Evolutionary conservation across 2,113 vertebrate genomes (phyloP), one percentile per base, ranked within the genome.

Genomic region (Micronycteris hirsuta): DNA sequence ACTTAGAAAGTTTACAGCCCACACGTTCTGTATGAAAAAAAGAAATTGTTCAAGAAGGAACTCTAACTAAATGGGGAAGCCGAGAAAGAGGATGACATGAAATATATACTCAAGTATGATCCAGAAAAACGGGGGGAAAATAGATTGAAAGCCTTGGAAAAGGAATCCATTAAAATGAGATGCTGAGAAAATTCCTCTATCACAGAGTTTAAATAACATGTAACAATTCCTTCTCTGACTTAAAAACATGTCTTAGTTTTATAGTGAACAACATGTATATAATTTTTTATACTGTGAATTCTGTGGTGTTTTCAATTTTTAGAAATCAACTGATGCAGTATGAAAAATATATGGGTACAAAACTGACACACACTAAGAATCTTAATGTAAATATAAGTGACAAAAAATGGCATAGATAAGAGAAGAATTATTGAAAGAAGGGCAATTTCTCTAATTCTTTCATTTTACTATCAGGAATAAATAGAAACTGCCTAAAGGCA

Each of bases 11-110:
- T 85, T 96, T 68, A 93, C 54, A 89, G 41, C 47, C 38, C 43
- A 87, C 58, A 93, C 7, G 38, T 15, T 28, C 45, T 93, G 78
- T 82, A 76, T 85, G 54, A 94, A 88, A 94, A 92, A 92, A 91
- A 91, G 24, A 94, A 93, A 81, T 89, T 76, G 67, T 20, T 87
- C 33, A 71, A 81, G 43, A 96, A 94, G 5, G 4, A 90, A 45
- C 9, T 52, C 8, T 7, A 82, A 36, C n/a, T 81, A 90, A 90
- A 33, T 63, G 24, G 36, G 63, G 89, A 85, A 85, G 15, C 31
- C 33, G 61, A 76, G 63, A 68, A 61, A 49, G 36, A 71, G 19
- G 19, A 70, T 86, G 26, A 41, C 41, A n/a, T 90, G 28, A 9
- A 10, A 61, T 77, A 54, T 12, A 54, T 31, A 38, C 52, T 77